Conservation (phyloP, 2,113 vertebrate genomes). For the Syngnathus typhle region DNA sequence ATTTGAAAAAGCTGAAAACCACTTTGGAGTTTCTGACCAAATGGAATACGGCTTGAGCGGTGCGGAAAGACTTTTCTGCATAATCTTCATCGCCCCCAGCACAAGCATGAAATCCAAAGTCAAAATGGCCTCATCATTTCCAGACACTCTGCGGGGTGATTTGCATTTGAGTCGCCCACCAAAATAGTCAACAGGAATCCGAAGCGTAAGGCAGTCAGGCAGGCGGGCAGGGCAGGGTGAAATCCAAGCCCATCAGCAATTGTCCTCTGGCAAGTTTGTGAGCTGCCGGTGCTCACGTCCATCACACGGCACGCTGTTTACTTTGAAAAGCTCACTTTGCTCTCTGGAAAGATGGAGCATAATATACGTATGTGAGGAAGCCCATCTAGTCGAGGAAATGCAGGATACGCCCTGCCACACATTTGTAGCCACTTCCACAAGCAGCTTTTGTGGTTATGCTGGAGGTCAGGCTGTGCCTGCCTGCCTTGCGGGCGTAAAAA, state of each 20-base stretch:
- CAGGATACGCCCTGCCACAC: conserved; percentile 47
- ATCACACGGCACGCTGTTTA: conserved; percentile 23
- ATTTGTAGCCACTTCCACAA: conserved; percentile 46
- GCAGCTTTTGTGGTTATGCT: conserved; percentile 55
- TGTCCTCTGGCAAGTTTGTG: conserved; percentile 25
- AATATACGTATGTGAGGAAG: conserved; percentile 2
- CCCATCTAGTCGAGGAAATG: conserved; percentile 22
- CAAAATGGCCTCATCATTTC: conserved; percentile 19
- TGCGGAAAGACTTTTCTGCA: conserved; percentile 3
- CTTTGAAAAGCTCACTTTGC: conserved; percentile 27
- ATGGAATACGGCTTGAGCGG: conserved; percentile 18
- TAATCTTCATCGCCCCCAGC: conserved; percentile 6
- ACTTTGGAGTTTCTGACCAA: conserved; percentile 24
- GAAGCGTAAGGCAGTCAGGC: conserved; percentile 4
- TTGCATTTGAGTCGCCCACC: conserved; percentile 23
- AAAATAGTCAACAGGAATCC: conserved; percentile 19
- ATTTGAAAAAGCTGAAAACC: conserved; percentile 7
- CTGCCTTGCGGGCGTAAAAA: not conserved
- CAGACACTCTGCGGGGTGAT: conserved; percentile 19
- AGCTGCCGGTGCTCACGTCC: conserved; percentile 20
- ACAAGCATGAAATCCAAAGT: conserved; percentile 16
- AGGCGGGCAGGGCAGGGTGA: not conserved
- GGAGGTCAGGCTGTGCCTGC: conserved; percentile 33
- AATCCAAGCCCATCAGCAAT: conserved; percentile 22
- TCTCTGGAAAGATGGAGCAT: conserved; percentile 14